Evolutionary conservation across 2,888 invertebrate species (phyloP), one percentile per base, ranked within the genome.

Genomic region (Bibio marci): DNA sequence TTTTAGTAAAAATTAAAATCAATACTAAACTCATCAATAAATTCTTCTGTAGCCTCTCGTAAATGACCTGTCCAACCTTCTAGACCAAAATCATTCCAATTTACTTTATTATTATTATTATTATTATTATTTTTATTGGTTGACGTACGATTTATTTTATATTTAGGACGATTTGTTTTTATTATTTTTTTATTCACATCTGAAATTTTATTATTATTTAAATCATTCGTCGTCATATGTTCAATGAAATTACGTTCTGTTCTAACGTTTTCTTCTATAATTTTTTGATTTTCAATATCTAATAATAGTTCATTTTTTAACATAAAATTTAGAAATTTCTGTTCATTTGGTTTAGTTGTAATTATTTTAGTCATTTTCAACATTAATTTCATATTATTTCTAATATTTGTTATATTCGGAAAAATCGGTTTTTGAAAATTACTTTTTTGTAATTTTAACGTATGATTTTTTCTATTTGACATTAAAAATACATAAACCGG

Each of bases 371-470:
- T n/a, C n/a, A n/a, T n/a, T 8, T 22, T 22, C 22, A 22, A 6
- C 22, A 22, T 22, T 8, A 22, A 22, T 22, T 22, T 31, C 42
- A 36, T 40, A 47, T 45, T 14, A 47, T 25, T 27, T 43, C 40
- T 38, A 52, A 32, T 35, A 27, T 39, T 26, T 4, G 52, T 51
- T 10, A 60, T 43, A 44, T 59, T 59, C 11, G 61, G 61, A 46
- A 59, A 61, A 26, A 50, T 50, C 4, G 60, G 58, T 15, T 49
- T 45, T 19, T 43, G 41, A 41, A 61, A 58, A 42, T 57, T 56
- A 30, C 49, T 54, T 15, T 55, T 35, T 38, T 43, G 41, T 19
- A 48, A 48, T 1, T 45, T 38, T 17, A 51, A 31, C 6, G 39
- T 39, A 25, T 27, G 30, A 32, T 44, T 41, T 15, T 41, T 27